Evolutionary conservation across 2,888 invertebrate species (phyloP).

Genomic region (Dynastes tityus): DNA sequence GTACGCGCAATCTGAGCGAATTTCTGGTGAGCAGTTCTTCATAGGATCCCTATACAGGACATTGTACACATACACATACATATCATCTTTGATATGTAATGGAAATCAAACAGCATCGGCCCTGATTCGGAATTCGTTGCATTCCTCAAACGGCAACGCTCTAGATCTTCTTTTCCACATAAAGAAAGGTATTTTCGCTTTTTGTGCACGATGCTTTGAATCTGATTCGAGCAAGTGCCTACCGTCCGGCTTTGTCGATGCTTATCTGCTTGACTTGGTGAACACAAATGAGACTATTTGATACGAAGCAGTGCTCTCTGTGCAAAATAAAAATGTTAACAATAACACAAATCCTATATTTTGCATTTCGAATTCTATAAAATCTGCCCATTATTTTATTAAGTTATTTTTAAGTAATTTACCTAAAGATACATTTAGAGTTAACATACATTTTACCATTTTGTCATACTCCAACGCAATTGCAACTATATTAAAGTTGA

Average conservation of each 20-base stretch:
- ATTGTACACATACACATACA: not conserved
- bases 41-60: not conserved
- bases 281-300: too few relatives aligned
- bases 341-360: too few relatives aligned
- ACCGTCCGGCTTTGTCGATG: not conserved
- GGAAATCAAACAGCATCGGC: not conserved
- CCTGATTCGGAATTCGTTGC: constrained; percentile 10
- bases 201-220: not conserved
- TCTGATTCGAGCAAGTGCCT: not conserved
- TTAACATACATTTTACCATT: too few relatives aligned
- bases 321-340: too few relatives aligned
- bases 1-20: not conserved
- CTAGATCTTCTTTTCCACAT: not conserved
- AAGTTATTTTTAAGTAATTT: too few relatives aligned
- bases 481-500: too few relatives aligned
- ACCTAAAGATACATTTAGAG: too few relatives aligned
- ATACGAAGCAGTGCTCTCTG: too few relatives aligned
- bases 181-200: not conserved
- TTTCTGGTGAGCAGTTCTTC: not conserved
- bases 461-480: too few relatives aligned
- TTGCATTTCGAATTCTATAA: too few relatives aligned
- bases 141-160: not conserved
- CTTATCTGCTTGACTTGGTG: too few relatives aligned
- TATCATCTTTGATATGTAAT: not conserved
- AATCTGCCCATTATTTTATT: too few relatives aligned